Base-by-base conservation (phyloP, 2,888 invertebrate species). In the Uloborus plumipes region DNA sequence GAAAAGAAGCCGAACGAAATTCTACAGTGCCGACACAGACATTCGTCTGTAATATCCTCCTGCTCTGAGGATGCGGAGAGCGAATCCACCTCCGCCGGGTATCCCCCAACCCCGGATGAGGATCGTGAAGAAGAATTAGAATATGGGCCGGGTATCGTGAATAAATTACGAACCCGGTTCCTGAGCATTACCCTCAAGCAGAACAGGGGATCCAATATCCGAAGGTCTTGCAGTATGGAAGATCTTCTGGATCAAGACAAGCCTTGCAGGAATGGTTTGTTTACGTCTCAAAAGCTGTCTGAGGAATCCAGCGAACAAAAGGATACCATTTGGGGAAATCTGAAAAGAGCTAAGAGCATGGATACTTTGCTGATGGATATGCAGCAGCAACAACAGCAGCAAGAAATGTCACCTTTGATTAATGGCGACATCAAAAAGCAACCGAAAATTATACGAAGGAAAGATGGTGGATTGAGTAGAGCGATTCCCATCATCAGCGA, bases 131-230 rank as follows among this genome's bases (percentile, higher is more conserved):
- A 95, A 89, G 96, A 96, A 88, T 90, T 96, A 79, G 93, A 94
- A 88, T 96, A 96, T 90, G 96, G 96, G 0, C 96, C 96, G 71
- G 96, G 96, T 79, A 96, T 96, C 88, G 96, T 96, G 55, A 95
- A 94, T 88, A 94, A 94, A 87, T 91, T 96, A 86, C 93, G 94
- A 88, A 94, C 94, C 88, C 93, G 95, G 88, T 96, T 96, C 89
- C 91, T 96, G 85, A 95, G 94, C 89, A 91, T 96, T 86, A 94
- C 96, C 14, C 90, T 95, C 84, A 91, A 95, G n/a, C 94, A 94
- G 87, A 92, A 92, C 59, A 92, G 92, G 86, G 90, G 89, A 86
- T 90, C 93, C 18, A 67, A 51, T 51, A 92, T 95, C 84, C 91
- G 96, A 31, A 92, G 95, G 86, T 95, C 96, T 62, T 93, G 95